These are phyloP conservation scores for Leptopilina boulardi DNA, from an alignment of 1,140 invertebrate species.

Conservation along the genomic window DNA sequence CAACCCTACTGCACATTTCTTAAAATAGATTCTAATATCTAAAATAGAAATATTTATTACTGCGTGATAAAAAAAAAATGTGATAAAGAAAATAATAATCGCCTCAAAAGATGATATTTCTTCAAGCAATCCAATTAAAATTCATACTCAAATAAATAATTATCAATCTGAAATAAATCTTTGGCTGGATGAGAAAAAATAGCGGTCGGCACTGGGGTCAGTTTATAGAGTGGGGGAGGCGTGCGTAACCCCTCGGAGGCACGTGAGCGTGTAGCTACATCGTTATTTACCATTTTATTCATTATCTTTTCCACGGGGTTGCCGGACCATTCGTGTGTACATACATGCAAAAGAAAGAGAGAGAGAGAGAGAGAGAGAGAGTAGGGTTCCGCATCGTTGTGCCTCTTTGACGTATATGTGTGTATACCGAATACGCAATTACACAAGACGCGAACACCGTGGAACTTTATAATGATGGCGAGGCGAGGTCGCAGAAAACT, in stretches of 20 bases:
- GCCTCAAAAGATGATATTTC: neutral
- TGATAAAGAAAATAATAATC: neutral
- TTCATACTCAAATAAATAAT: neutral
- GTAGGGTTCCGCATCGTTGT: constrained; percentile 15
- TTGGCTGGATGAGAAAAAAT: constrained; percentile 7
- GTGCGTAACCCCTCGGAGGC: constrained; percentile 45
- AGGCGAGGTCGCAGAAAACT: constrained; percentile 31
- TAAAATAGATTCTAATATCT: too few relatives aligned
- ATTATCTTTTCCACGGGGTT: constrained; percentile 52
- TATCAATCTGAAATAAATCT: neutral
- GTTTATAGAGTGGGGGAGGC: constrained; percentile 35
- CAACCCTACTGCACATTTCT: too few relatives aligned
- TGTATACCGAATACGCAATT: constrained; percentile 41
- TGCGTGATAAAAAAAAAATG: too few relatives aligned
- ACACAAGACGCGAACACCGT: constrained; percentile 34
- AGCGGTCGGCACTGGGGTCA: constrained; percentile 11
- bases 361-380: too few relatives aligned
- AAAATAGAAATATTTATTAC: too few relatives aligned
- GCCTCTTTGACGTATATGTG: constrained; percentile 20
- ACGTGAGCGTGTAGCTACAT: constrained; percentile 44
- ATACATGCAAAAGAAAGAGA: constrained; percentile 42
- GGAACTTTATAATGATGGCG: constrained; percentile 48
- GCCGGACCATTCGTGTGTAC: constrained; percentile 34
- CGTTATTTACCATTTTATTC: constrained; percentile 64
- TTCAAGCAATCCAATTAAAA: constrained; percentile 1